These are phyloP conservation scores for Pteropus rufus DNA, from an alignment of 2,797 vertebrate genomes.

Conservation along the genomic window DNA sequence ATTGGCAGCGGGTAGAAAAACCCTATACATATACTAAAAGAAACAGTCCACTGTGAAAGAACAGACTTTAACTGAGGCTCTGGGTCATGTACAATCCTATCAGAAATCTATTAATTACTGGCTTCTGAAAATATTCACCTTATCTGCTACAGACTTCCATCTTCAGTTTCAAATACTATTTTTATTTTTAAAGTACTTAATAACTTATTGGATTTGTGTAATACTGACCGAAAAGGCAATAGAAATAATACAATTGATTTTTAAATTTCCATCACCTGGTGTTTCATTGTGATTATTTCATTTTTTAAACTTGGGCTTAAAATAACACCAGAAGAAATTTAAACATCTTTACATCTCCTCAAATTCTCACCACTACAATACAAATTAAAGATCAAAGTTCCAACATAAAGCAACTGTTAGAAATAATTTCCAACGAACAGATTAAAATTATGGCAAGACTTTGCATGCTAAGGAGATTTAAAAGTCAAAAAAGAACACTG, in stretches of 20 bases:
- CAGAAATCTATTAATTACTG: slow-evolving; percentile 74
- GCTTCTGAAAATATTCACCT: slow-evolving; percentile 63
- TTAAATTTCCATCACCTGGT: slow-evolving; percentile 50
- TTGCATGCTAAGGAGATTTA: neutral
- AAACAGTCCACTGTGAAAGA: slow-evolving; percentile 38
- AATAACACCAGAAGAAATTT: slow-evolving; percentile 39
- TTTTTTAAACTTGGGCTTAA: slow-evolving; percentile 50
- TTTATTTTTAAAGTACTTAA: slow-evolving; percentile 56
- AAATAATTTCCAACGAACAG: slow-evolving; percentile 15
- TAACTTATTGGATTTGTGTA: slow-evolving; percentile 46
- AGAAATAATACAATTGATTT: slow-evolving; percentile 53
- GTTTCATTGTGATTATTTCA: slow-evolving; percentile 40
- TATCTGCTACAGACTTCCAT: slow-evolving; percentile 58
- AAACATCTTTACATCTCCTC: slow-evolving; percentile 21
- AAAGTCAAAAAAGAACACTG: neutral
- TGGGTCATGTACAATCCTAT: slow-evolving; percentile 64
- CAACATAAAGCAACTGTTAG: neutral
- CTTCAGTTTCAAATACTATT: slow-evolving; percentile 54
- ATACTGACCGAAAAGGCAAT: slow-evolving; percentile 40
- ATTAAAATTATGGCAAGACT: slow-evolving; percentile 38
- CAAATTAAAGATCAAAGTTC: slow-evolving; percentile 54
- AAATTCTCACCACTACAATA: slow-evolving; percentile 28
- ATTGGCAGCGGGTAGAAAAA: slow-evolving; percentile 31
- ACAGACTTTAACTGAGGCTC: slow-evolving; percentile 22
- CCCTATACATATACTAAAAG: neutral